These are phyloP conservation scores for Torymus auratus DNA, from an alignment of 2,888 invertebrate species.

Conservation along the genomic window DNA sequence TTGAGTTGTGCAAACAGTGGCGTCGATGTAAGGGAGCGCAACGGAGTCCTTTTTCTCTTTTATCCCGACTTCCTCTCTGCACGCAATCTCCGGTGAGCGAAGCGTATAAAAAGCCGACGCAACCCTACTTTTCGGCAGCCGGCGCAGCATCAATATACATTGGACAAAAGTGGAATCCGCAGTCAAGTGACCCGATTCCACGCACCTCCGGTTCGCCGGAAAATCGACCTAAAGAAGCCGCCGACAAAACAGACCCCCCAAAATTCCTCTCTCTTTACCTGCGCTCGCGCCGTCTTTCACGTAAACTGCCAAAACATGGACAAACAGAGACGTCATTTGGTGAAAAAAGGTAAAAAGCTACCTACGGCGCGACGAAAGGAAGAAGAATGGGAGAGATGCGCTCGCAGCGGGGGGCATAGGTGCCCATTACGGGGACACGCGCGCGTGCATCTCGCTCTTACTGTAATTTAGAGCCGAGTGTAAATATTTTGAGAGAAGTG, in stretches of 20 bases:
- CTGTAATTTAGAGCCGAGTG: constrained; percentile 35
- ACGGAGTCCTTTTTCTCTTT: too few relatives aligned
- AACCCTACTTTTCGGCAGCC: constrained; percentile 27
- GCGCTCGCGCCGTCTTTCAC: not conserved
- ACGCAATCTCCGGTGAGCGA: not conserved
- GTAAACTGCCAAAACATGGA: constrained; percentile 12
- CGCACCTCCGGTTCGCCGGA: not conserved
- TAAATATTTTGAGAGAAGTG: constrained; percentile 48
- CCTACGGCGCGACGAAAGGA: not conserved
- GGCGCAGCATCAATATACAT: not conserved
- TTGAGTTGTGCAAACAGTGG: too few relatives aligned
- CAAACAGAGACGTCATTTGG: constrained; percentile 11
- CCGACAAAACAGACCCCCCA: not conserved
- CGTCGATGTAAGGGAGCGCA: too few relatives aligned
- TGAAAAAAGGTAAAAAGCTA: constrained; percentile 1
- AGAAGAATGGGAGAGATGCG: not conserved
- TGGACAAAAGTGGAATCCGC: not conserved
- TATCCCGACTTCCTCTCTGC: too few relatives aligned
- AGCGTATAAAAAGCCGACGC: constrained; percentile 1
- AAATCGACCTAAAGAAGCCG: constrained; percentile 16
- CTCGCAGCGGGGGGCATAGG: not conserved
- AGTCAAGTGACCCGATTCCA: constrained; percentile 38
- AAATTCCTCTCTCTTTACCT: not conserved
- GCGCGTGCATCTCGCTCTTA: too few relatives aligned
- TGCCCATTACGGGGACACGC: not conserved